Evolutionary conservation across 1,140 invertebrate genomes (phyloP), one percentile per base, ranked within the genome.

Genomic region (Cephus cinctus): DNA sequence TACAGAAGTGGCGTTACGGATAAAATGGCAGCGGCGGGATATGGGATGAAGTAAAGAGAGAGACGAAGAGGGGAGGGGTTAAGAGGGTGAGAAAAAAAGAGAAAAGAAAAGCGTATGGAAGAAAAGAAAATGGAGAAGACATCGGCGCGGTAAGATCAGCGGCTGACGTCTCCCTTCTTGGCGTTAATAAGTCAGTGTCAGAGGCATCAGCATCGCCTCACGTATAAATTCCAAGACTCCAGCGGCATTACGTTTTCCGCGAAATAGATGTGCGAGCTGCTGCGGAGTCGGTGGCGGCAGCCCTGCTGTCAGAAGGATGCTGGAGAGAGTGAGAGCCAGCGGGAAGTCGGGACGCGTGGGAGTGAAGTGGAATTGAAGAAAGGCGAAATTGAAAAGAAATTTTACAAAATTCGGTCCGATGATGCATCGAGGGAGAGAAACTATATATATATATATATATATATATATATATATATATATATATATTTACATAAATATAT

Each of bases 171-270:
- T 3, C 16, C 14, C 3, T 20, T 41, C 21, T 9, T n/a, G 36
- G 19, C 42, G 16, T 30, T 45, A 54, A 58, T 59, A 56, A 47
- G 42, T 58, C 41, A 51, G 43, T 34, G 53, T 54, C 50, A 50
- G 39, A 11, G 12, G 20, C 39, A 41, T 23, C 18, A 41, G 39
- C 15, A 41, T n/a, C 16, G 20, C 18, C 12, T 41, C 11, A 14
- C 18, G 20, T 41, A 41, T 20, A 41, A 27, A 27, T 27, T 41
- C 22, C 39, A n/a, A 15, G 14, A 36, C 34, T 30, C 9, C 14
- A 36, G 14, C 34, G n/a, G 34, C 34, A 36, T 36, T 36, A 36
- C 34, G 19, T 12, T n/a, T n/a, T 11, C 34, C 15, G 34, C 19
- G 34, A 36, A 36, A 36, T 36, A 18, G 19, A 36, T 36, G 27